Percentiles rank a stretch among this genome's conserved stretches.
Evolutionary conservation across 1,140 invertebrate genomes (phyloP).

Genomic region (Tetragonula clypearis): DNA sequence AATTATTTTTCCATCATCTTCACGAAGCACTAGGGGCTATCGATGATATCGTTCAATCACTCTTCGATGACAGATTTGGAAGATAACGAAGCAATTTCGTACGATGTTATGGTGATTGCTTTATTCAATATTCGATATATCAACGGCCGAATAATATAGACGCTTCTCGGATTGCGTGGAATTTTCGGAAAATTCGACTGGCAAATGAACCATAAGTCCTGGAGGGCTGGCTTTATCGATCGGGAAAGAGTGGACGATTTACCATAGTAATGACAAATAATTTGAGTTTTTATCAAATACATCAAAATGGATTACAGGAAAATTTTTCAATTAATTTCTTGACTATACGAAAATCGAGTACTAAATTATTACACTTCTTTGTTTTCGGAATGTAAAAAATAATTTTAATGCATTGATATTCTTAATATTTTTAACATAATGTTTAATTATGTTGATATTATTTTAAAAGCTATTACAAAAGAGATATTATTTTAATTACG

Average conservation of each 20-base stretch:
- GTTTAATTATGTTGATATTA: too few species aligned
- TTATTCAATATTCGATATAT: constrained; percentile 75
- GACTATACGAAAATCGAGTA: too few species aligned
- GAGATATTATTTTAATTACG: too few species aligned
- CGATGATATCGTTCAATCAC: constrained; percentile 47
- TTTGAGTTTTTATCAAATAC: not conserved
- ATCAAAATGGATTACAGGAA: not conserved
- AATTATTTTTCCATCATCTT: constrained; percentile 58
- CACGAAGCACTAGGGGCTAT: constrained; percentile 20
- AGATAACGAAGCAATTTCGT: constrained; percentile 52
- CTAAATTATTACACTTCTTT: too few species aligned
- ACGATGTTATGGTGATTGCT: constrained; percentile 67
- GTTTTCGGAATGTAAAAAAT: too few species aligned
- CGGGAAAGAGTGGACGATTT: constrained; percentile 19
- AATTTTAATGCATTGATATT: too few species aligned
- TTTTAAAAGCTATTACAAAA: too few species aligned
- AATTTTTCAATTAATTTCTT: too few species aligned
- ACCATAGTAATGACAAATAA: not conserved
- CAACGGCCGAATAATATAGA: not conserved
- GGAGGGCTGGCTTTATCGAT: constrained; percentile 45
- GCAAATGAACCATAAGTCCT: constrained; percentile 61
- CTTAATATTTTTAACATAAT: too few species aligned
- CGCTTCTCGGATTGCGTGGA: constrained; percentile 60
- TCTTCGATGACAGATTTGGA: constrained; percentile 28
- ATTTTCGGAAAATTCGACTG: constrained; percentile 66